Evolutionary conservation across 2,797 vertebrate genomes (phyloP).

Genomic region (Crocodylus rhombifer): DNA sequence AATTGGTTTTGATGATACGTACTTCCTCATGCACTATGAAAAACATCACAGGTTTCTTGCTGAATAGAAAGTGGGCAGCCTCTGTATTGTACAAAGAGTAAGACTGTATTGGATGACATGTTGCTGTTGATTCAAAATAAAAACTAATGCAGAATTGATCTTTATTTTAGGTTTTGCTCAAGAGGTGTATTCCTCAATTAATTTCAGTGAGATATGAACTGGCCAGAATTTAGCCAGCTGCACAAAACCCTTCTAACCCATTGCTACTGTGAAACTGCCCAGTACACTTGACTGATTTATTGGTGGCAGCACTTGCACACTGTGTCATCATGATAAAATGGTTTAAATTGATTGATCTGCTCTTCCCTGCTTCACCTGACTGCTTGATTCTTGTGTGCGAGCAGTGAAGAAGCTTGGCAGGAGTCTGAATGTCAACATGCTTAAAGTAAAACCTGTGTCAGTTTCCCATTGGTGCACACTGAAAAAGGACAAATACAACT

Average conservation of each 20-base stretch:
- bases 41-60: neutral
- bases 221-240: neutral
- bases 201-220: neutral
- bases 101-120: neutral
- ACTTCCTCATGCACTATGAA: neutral
- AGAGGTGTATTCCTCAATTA: neutral
- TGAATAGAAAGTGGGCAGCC: neutral
- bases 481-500: neutral
- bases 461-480: neutral
- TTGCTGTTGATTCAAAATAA: neutral
- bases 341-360: neutral
- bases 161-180: neutral
- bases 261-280: neutral
- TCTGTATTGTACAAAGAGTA: neutral
- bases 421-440: neutral
- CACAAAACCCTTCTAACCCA: neutral
- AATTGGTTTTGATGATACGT: neutral
- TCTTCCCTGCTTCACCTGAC: rapidly evolving
- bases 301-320: neutral
- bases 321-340: neutral
- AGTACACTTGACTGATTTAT: neutral
- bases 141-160: neutral
- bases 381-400: neutral
- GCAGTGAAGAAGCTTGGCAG: neutral
- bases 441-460: neutral